A percentile compares a stretch with the other conserved stretches of the same genome.
Evolutionary conservation across 2,113 vertebrate genomes (phyloP).

Genomic region (mouse (Mus musculus)): GRCm39 chr8:8169001-8169500

Average conservation of each 20-base stretch:
- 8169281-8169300: background rate
- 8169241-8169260: background rate
- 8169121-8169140: background rate
- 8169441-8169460: background rate
- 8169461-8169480: conserved; percentile 39
- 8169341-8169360: conserved; percentile 49
- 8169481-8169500: conserved; percentile 53
- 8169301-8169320: conserved; percentile 48
- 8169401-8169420: conserved; percentile 54
- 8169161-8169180: background rate
- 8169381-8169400: conserved; percentile 39
- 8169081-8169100: background rate
- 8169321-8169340: conserved; percentile 39
- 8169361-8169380: conserved; percentile 55
- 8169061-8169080: conserved; percentile 3
- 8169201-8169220: background rate
- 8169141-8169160: background rate
- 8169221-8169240: background rate
- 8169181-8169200: background rate
- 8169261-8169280: background rate
- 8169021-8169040: conserved; percentile 8
- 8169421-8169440: conserved; percentile 45
- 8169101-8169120: background rate
- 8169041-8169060: background rate
- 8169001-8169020: background rate